Conservation (phyloP, 1,140 invertebrate genomes). For the Scaptomyza hsui region DNA sequence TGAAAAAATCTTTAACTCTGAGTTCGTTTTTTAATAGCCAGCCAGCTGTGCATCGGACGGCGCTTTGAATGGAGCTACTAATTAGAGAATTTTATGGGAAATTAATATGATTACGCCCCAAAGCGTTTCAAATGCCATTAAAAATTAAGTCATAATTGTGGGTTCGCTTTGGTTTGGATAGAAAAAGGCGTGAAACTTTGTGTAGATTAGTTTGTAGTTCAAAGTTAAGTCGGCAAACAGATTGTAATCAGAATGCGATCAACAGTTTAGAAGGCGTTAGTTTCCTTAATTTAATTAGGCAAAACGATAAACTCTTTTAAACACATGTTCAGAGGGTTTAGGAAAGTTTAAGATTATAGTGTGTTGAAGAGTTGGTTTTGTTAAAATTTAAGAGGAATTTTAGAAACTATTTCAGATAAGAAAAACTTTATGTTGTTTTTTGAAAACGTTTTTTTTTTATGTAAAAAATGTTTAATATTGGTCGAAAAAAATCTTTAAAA, state of each 20-base stretch:
- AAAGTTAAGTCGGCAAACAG: neutral
- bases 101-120: slow-evolving; percentile 70
- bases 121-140: slow-evolving; percentile 35
- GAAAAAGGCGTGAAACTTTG: neutral
- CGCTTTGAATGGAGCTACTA: slow-evolving; percentile 67
- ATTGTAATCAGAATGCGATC: slow-evolving; percentile 13
- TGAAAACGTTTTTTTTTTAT: no score
- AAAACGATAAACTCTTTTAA: neutral
- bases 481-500: no score
- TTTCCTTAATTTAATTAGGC: slow-evolving; percentile 45
- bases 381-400: no score
- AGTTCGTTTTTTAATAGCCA: slow-evolving; percentile 53
- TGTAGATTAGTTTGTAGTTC: neutral
- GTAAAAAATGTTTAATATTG: no score
- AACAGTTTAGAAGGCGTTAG: slow-evolving; percentile 36
- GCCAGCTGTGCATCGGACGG: slow-evolving; percentile 53
- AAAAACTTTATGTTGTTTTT: no score
- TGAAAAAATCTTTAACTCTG: neutral
- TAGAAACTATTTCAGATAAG: no score
- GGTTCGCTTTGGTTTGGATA: slow-evolving; percentile 11
- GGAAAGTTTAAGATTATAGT: no score
- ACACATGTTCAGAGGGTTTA: neutral
- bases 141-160: slow-evolving; percentile 73
- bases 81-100: slow-evolving; percentile 73
- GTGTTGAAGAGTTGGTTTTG: no score